phyloP scores from a whole-genome alignment of 2,113 vertebrate species.

The Gambusia holbrooki region DNA sequence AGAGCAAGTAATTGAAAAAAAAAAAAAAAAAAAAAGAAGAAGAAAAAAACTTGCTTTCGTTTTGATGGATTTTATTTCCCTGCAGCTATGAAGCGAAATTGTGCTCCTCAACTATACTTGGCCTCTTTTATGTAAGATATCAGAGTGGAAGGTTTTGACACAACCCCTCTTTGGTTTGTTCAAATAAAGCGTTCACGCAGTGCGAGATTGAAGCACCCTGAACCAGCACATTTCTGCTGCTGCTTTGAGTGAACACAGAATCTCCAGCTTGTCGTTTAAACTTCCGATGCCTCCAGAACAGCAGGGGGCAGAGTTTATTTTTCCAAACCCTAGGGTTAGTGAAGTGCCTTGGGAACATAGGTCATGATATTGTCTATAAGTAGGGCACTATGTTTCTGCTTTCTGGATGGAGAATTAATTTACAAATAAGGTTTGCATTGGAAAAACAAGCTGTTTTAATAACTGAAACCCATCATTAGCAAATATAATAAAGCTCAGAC shows the following conservation, averaged over 20 bases:
- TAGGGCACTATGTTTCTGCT: not conserved
- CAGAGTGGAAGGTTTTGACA: constrained; percentile 25
- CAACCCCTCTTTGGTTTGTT: constrained; percentile 23
- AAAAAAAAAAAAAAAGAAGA: constrained; percentile 5
- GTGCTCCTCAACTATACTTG: constrained; percentile 26
- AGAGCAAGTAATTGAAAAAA: constrained; percentile 52
- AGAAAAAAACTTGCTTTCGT: constrained; percentile 37
- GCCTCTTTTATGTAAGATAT: constrained; percentile 39
- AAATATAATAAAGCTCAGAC: no score
- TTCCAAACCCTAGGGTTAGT: constrained; percentile 58
- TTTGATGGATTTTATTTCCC: constrained; percentile 46
- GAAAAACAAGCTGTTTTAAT: no score
- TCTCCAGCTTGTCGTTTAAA: constrained; percentile 45
- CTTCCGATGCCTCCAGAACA: constrained; percentile 54
- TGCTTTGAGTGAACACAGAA: constrained; percentile 7
- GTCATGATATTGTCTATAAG: not conserved
- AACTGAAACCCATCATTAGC: no score
- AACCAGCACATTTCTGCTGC: constrained; percentile 24
- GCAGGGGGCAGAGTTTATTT: constrained; percentile 69
- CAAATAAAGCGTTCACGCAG: constrained; percentile 16
- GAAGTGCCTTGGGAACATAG: not conserved
- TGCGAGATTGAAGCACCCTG: constrained; percentile 28
- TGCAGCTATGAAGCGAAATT: constrained; percentile 35
- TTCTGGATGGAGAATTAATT: not conserved
- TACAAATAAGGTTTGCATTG: not conserved